Base-by-base conservation (phyloP, 2,888 invertebrate species). In the Mesorhabditis spiculigera region DNA sequence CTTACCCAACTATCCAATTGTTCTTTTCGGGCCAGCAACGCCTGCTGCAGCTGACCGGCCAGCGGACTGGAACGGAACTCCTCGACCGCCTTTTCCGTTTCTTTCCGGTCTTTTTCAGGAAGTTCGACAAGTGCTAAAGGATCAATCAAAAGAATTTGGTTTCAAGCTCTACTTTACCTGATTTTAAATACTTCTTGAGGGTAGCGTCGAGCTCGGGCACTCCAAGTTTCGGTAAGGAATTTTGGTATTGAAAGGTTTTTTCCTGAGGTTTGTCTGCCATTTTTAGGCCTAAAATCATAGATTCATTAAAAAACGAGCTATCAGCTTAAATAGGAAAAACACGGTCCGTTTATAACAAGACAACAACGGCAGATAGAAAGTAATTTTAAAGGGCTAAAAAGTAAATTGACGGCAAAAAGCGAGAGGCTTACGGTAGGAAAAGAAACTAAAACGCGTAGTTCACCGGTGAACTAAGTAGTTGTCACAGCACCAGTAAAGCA, bases 1-100 rank as follows among this genome's bases (percentile, higher is more conserved):
- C 74, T 45, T 58, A 80, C 80, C 80, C 80, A 80, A 68, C 78
- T 80, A 64, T 73, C 73, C 63, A 73, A 70, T 45, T 70, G 71
- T 44, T 64, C 66, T 0, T 77, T 73, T 13, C 74, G 63, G 58
- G 77, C 73, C 64, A 76, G 74, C 4, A 80, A 63, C 6, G 79
- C 78, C 16, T 45, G 10, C 66, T 79, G 79, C 43, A 79, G 65
- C 10, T 74, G 71, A 10, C 45, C 44, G 0, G 75, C 78, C 6
- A 78, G 65, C 5, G 66, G 68, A 0, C 74, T 75, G n/a, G 68
- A 71, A 45, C 76, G 70, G 63, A 78, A 77, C 13, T 79, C 76
- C 42, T 78, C 73, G 6, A 77, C 73, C 5, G 72, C 73, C 10
- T 71, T 68, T 6, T 62, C 45, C n/a, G 78, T 65, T 44, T 70